phyloP scores from a whole-genome alignment of 2,797 vertebrate genomes.

The Stomatorhinus walkeri region DNA sequence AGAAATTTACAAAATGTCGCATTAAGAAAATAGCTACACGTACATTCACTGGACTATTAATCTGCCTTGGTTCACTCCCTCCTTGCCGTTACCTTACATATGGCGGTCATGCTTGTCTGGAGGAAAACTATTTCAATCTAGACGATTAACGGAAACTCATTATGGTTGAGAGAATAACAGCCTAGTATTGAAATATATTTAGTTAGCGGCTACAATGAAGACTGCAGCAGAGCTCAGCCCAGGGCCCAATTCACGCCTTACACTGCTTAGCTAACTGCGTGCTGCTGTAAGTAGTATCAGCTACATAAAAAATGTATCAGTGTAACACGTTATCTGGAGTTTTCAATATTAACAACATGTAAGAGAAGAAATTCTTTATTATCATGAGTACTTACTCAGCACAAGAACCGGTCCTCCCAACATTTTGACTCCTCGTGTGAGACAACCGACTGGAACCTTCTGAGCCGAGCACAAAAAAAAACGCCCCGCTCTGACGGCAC shows the following conservation, averaged over 20 bases:
- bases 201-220: not conserved
- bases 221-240: not conserved
- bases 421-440: slow-evolving; percentile 57
- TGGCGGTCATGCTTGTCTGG: not conserved
- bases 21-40: not conserved
- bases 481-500: slow-evolving; percentile 12
- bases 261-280: not conserved
- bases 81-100: not conserved
- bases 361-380: not conserved
- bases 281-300: not conserved
- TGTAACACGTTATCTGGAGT: not conserved
- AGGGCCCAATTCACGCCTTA: not conserved
- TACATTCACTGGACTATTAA: not conserved
- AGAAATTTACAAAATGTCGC: not conserved
- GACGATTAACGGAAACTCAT: not conserved
- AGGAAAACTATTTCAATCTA: not conserved
- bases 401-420: slow-evolving; percentile 81
- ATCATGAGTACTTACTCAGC: slow-evolving; percentile 66
- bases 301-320: not conserved
- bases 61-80: not conserved
- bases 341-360: not conserved
- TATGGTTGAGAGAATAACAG: not conserved
- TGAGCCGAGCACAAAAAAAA: slow-evolving; percentile 42
- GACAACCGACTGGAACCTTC: slow-evolving; percentile 60
- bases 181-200: not conserved